phyloP scores from a whole-genome alignment of 2,888 invertebrate species.

The Lamellibrachia columna region DNA sequence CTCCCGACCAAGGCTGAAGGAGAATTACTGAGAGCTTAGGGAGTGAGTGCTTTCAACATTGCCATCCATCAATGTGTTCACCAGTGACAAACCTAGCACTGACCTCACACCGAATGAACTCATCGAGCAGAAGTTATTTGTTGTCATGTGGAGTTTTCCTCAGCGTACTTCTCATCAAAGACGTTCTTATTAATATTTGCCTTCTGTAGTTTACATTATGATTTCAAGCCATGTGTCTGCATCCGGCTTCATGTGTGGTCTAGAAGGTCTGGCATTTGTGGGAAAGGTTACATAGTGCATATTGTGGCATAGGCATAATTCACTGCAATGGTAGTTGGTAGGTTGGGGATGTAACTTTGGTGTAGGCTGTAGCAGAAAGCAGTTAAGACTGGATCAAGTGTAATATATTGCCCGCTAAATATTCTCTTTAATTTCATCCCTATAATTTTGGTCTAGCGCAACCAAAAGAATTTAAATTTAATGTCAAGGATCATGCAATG shows the following conservation, averaged over 20 bases:
- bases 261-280: neutral
- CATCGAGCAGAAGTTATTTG: neutral
- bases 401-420: too few relatives aligned
- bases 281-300: neutral
- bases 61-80: neutral
- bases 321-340: too few relatives aligned
- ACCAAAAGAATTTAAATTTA: too few relatives aligned
- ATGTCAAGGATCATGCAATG: too few relatives aligned
- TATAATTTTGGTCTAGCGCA: too few relatives aligned
- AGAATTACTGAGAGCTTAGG: neutral
- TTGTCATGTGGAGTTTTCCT: neutral
- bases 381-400: too few relatives aligned
- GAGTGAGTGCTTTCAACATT: neutral
- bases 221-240: too few relatives aligned
- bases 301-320: neutral
- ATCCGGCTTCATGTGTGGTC: too few relatives aligned
- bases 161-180: neutral
- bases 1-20: neutral
- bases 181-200: neutral
- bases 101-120: neutral
- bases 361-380: too few relatives aligned
- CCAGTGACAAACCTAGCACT: neutral
- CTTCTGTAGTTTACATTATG: neutral
- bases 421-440: too few relatives aligned
- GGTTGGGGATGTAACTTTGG: too few relatives aligned